A percentile compares a stretch with the other conserved stretches of the same genome.
Evolutionary conservation across 2,888 invertebrate genomes (phyloP).

Genomic region (Drosophila rellima): DNA sequence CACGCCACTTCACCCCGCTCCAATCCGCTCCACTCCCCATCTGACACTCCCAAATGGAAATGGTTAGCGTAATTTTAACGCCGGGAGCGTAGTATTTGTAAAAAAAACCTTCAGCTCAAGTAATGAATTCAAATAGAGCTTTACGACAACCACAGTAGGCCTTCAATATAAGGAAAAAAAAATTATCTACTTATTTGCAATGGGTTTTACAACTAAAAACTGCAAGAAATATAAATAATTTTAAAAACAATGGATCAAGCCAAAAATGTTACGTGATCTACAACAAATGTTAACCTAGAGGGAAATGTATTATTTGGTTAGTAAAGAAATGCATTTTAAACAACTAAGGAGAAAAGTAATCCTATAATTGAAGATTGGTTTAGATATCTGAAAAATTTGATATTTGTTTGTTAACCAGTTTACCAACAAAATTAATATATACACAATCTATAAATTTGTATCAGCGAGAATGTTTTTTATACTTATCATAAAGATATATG

Average conservation of each 20-base stretch:
- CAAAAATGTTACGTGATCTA: not conserved
- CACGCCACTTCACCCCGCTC: not conserved
- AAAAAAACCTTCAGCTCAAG: conserved; percentile 9
- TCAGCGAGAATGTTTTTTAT: too few relatives aligned
- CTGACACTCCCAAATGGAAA: conserved; percentile 6
- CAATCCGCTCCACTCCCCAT: not conserved
- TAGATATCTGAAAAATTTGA: too few relatives aligned
- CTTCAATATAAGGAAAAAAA: not conserved
- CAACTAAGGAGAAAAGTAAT: not conserved
- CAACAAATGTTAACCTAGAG: not conserved
- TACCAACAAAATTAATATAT: too few relatives aligned
- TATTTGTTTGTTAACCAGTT: too few relatives aligned
- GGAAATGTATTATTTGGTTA: not conserved
- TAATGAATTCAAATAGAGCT: conserved; percentile 14
- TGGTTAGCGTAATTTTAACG: conserved; percentile 19
- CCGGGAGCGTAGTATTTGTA: conserved; percentile 24
- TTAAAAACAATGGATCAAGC: not conserved
- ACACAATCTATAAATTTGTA: too few relatives aligned
- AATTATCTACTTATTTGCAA: not conserved
- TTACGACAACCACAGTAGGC: not conserved
- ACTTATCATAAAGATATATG: too few relatives aligned
- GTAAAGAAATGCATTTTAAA: not conserved
- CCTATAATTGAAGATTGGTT: too few relatives aligned
- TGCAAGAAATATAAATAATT: conserved; percentile 4
- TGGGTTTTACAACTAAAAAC: not conserved